Percentiles rank a stretch among this genome's conserved stretches.
Evolutionary conservation across 2,888 invertebrate species (phyloP).

Genomic region (Conops quadrifasciatus): DNA sequence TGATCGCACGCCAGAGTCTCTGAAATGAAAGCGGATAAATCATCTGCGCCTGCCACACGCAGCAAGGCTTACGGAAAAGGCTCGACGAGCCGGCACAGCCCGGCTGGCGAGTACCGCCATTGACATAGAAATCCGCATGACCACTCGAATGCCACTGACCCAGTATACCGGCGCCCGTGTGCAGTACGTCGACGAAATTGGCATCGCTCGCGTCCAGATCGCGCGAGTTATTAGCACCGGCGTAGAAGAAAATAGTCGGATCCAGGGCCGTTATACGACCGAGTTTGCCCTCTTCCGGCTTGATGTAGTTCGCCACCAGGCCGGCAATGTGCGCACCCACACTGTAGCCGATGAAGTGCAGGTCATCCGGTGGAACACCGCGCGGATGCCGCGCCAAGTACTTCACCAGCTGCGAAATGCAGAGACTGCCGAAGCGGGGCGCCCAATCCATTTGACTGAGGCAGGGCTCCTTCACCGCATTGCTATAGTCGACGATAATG

Average conservation of each 20-base stretch:
- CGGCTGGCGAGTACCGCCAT: slow-evolving; percentile 86
- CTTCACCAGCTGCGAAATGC: slow-evolving; percentile 82
- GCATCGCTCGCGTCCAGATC: slow-evolving; percentile 84
- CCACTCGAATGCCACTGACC: slow-evolving; percentile 91
- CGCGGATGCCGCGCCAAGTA: slow-evolving; percentile 82
- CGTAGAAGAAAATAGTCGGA: slow-evolving; percentile 87
- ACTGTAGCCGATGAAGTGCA: slow-evolving; percentile 87
- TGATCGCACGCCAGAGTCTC: slow-evolving; percentile 90
- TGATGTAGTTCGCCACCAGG: slow-evolving; percentile 79
- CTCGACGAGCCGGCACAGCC: slow-evolving; percentile 85
- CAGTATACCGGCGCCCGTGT: slow-evolving; percentile 86
- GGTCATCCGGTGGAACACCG: slow-evolving; percentile 75
- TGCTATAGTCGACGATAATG: slow-evolving; percentile 85
- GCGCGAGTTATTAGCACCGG: slow-evolving; percentile 80
- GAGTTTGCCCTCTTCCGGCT: slow-evolving; percentile 74
- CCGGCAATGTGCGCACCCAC: slow-evolving; percentile 89
- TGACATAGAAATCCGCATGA: slow-evolving; percentile 89
- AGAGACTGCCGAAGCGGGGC: slow-evolving; percentile 73
- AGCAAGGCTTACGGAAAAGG: slow-evolving; percentile 74
- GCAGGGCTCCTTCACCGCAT: slow-evolving; percentile 83
- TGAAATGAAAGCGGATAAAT: slow-evolving; percentile 56
- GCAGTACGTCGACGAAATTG: slow-evolving; percentile 82
- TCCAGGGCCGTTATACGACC: slow-evolving; percentile 87
- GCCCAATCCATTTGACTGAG: slow-evolving; percentile 79
- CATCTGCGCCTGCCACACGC: too few species aligned